A percentile compares a stretch with the other conserved stretches of the same genome.
These are phyloP conservation scores for Sebastes diploproa DNA, from an alignment of 2,797 vertebrate genomes.

Conservation along the genomic window DNA sequence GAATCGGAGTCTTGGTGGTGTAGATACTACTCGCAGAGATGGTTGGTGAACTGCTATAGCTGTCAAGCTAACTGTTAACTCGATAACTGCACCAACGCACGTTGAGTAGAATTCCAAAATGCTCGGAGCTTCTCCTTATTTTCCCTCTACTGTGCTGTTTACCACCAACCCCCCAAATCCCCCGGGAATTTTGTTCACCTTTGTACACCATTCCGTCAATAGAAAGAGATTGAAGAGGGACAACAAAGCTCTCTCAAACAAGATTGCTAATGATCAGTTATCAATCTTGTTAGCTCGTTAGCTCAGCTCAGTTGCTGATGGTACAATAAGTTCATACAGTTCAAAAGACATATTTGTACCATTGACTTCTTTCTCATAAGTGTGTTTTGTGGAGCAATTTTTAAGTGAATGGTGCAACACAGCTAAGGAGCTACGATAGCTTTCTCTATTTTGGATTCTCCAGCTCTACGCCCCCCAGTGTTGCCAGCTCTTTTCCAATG, in stretches of 20 bases:
- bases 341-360: neutral
- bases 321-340: neutral
- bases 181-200: too few species aligned
- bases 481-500: too few species aligned
- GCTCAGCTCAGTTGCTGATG: neutral
- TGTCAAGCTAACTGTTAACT: neutral
- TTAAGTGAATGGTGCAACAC: neutral
- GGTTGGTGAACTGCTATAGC: too few species aligned
- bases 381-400: neutral
- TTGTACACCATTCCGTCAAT: too few species aligned
- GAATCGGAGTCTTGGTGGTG: neutral
- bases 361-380: neutral
- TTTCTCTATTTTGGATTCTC: neutral
- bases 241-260: too few species aligned
- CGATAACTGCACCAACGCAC: too few species aligned
- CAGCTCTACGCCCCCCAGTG: neutral
- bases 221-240: too few species aligned
- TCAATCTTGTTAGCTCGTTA: neutral
- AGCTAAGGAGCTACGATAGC: neutral
- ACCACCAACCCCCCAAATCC: too few species aligned
- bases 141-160: too few species aligned
- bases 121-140: too few species aligned
- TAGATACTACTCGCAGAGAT: too few species aligned
- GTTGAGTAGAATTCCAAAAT: too few species aligned
- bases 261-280: neutral